Evolutionary conservation across 2,888 invertebrate genomes (phyloP), one percentile per base, ranked within the genome.

Genomic region (Phytoseiulus persimilis): DNA sequence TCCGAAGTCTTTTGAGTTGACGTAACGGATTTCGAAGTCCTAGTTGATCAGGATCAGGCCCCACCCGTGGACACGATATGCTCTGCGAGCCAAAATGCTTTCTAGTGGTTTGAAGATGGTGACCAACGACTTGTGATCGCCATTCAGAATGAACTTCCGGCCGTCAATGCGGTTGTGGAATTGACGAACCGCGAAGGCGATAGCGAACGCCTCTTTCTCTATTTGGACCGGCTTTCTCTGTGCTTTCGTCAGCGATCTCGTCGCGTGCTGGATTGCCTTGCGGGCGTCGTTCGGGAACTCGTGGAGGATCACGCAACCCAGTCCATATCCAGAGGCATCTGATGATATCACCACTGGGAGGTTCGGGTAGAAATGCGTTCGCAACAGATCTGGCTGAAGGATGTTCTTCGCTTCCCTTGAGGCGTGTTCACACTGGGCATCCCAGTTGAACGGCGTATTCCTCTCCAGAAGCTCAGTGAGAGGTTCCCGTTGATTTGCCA

Each of bases 81-180:
- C 92, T 14, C 92, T 91, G 89, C 91, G 90, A 11, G 91, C 90
- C 31, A 92, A 92, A 18, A 92, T 90, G 9, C 39, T 9, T 6
- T 39, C 9, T 3, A 3, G 5, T 6, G 39, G 39, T 39, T 39
- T 39, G 39, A 39, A 39, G 3, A 39, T 39, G 5, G 39, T 39
- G 39, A 91, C 92, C 6, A 94, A 90, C 0, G 93, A 93, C 90
- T 92, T 91, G 90, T 93, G 92, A 39, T 39, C 93, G 0, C 93
- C 93, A 14, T 91, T 83, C n/a, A 93, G 91, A 0, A 92, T 92
- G 91, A 94, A 94, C 31, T 92, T 91, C 23, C 92, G 91, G 3
- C 93, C 93, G 90, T 92, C 3, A 9, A 39, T 39, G 39, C 9
- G 9, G 3, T 39, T 39, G 39, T 39, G 39, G 39, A 39, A 39